Base-by-base conservation (phyloP, 1,140 invertebrate species). In the Drosophila tani region DNA sequence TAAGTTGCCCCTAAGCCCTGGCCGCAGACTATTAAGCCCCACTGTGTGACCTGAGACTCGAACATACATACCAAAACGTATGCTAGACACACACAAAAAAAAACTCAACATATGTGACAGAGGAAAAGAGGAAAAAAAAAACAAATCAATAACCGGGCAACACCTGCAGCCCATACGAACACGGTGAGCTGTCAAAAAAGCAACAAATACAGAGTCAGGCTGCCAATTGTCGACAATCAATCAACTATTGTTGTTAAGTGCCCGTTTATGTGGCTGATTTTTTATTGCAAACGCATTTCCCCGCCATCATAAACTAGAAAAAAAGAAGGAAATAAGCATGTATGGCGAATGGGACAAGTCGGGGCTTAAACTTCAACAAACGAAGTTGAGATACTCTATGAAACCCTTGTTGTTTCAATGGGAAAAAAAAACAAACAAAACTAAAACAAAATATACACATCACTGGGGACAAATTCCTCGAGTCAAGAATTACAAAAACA, bases 181-280 rank as follows among this genome's bases (percentile, higher is more conserved):
- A 78, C 40, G 51, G 50, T 38, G 60, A 69, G 75, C 75, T 75
- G 75, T 77, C 74, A 77, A 68, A 73, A 79, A 65, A 47, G 66
- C 53, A 66, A 77, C 63, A 76, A 69, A 77, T 35, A 78, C 58
- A 46, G n/a, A 63, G 53, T 79, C 51, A 43, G 76, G 35, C 74
- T 67, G 65, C 63, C 68, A 78, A 90, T 90, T 75, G 85, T 90
- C 69, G 84, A 71, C 78, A 88, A 88, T 88, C 85, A 88, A 88
- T 90, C 85, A 90, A 68, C 68, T 71, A 85, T 73, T 79, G 74
- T 82, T 83, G 81, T 83, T 83, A 76, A 82, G 64, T 82, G 80
- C 69, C 69, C 65, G 80, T 74, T 67, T 68, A 73, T 79, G 75
- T 70, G 51, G 70, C 59, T 76, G 67, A 60, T 60, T 82, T 85